Evolutionary conservation across 1,140 invertebrate species (phyloP).

Genomic region (Anoplolepis gracilipes): DNA sequence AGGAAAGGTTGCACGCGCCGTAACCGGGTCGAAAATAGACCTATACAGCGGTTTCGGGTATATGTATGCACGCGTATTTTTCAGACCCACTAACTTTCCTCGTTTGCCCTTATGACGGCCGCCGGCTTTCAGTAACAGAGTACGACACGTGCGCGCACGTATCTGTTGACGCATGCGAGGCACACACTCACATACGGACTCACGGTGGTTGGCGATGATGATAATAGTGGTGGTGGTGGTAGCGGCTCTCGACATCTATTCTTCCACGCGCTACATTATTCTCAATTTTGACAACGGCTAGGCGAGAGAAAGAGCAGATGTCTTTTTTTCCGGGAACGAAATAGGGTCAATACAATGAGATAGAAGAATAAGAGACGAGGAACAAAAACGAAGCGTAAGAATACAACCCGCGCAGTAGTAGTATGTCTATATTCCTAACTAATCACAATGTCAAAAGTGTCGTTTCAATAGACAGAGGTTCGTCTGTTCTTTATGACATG

Average conservation of each 20-base stretch:
- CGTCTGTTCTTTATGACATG: not conserved
- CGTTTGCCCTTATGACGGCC: slow-evolving; percentile 38
- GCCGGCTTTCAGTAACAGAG: slow-evolving; percentile 51
- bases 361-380: slow-evolving; percentile 29
- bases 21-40: slow-evolving; percentile 61
- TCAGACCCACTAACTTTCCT: slow-evolving; percentile 52
- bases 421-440: slow-evolving; percentile 32
- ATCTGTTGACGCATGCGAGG: slow-evolving; percentile 66
- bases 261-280: slow-evolving; percentile 58
- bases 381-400: slow-evolving; percentile 23
- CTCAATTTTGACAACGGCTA: slow-evolving; percentile 70
- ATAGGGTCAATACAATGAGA: slow-evolving; percentile 39
- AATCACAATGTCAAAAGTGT: slow-evolving; percentile 51
- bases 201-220: not conserved
- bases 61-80: slow-evolving; percentile 59
- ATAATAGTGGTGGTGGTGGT: too few relatives aligned
- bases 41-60: slow-evolving; percentile 38
- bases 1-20: slow-evolving; percentile 55
- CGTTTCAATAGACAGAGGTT: slow-evolving; percentile 9
- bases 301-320: slow-evolving; percentile 66
- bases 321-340: slow-evolving; percentile 61
- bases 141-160: slow-evolving; percentile 52
- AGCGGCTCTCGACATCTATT: slow-evolving; percentile 12
- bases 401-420: not conserved
- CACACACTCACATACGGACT: slow-evolving; percentile 63